Conservation (phyloP, 2,888 invertebrate species). For the Eudasyphora cyanicolor region DNA sequence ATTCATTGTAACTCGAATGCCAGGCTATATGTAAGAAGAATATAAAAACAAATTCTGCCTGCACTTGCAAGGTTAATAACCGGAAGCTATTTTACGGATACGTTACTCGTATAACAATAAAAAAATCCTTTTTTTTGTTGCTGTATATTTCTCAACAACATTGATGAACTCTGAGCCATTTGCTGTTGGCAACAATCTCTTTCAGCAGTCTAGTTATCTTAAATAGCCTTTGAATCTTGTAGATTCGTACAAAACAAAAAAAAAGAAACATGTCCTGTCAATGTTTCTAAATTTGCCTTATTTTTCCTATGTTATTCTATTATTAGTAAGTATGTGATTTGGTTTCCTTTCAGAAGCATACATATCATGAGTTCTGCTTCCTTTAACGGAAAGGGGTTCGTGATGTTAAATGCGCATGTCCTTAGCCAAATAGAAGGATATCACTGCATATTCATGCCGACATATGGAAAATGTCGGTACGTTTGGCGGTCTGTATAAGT, state of each 20-base stretch:
- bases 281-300: slow-evolving; percentile 23
- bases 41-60: background rate
- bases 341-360: background rate
- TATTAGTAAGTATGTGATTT: background rate
- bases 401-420: slow-evolving; percentile 20
- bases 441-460: background rate
- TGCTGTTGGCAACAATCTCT: background rate
- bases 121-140: background rate
- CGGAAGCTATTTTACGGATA: slow-evolving; percentile 18
- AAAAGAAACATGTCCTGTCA: slow-evolving; percentile 9
- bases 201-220: background rate
- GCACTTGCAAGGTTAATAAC: slow-evolving; percentile 44
- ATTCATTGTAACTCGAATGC: background rate
- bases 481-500: background rate
- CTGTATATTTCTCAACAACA: background rate
- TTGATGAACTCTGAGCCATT: background rate
- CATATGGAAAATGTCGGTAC: background rate
- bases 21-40: background rate
- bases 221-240: too few species aligned
- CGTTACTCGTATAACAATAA: slow-evolving; percentile 10
- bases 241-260: background rate
- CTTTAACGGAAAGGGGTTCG: background rate
- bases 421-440: slow-evolving; percentile 9
- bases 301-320: slow-evolving; percentile 17
- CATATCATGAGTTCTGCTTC: background rate